Conservation (phyloP, 2,113 vertebrate genomes). For the Hippopotamus amphibius region DNA sequence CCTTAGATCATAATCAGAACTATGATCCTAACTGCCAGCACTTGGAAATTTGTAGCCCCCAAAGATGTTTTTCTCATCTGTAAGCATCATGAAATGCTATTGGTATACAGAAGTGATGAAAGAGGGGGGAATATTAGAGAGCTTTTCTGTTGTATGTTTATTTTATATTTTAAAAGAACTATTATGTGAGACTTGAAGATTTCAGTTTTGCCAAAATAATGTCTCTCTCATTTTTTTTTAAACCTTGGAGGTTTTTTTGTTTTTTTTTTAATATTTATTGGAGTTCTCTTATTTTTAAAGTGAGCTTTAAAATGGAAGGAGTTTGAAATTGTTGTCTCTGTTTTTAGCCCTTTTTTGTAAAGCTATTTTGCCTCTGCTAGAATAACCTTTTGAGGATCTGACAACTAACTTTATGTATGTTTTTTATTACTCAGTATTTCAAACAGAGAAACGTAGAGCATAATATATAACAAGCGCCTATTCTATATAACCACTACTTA, state of each 20-base stretch:
- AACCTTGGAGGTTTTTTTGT: no score
- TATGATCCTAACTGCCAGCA: neutral
- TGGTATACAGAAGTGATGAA: neutral
- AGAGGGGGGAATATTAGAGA: neutral
- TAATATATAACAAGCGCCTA: neutral
- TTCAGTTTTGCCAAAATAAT: neutral
- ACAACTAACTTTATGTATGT: neutral
- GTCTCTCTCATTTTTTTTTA: neutral
- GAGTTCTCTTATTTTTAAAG: neutral
- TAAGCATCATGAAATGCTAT: neutral
- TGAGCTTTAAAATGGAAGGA: neutral
- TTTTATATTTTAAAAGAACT: constrained; percentile 33
- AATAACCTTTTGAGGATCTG: neutral
- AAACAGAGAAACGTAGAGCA: neutral
- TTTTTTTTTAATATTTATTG: no score
- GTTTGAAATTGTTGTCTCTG: neutral
- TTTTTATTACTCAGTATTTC: neutral
- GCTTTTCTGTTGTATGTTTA: neutral
- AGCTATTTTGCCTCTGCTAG: neutral
- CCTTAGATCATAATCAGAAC: neutral
- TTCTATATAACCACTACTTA: neutral
- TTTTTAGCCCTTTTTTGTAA: neutral
- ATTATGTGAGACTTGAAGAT: neutral
- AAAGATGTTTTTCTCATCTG: neutral
- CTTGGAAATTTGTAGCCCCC: neutral